phyloP scores from a whole-genome alignment of 2,888 invertebrate genomes.

The Brassicogethes aeneus region DNA sequence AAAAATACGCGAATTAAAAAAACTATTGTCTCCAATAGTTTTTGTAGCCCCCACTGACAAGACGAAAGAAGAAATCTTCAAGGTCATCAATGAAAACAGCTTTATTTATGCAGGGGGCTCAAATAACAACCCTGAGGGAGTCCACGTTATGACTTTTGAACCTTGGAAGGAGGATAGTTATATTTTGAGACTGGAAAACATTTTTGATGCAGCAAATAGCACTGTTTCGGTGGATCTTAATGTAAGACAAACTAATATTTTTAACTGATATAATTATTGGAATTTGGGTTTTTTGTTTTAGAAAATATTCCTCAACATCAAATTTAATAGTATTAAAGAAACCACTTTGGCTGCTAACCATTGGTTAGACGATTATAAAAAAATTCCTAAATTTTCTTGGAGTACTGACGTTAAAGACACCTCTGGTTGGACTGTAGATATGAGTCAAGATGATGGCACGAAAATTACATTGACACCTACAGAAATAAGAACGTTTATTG shows the following conservation, averaged over 20 bases:
- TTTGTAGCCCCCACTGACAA: neutral
- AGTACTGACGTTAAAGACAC: neutral
- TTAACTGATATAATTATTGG: too few species aligned
- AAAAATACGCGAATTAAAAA: neutral
- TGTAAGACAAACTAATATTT: too few species aligned
- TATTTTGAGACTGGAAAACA: slow-evolving; percentile 51
- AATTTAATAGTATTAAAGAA: neutral
- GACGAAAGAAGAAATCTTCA: neutral
- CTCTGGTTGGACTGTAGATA: neutral
- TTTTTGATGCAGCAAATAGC: too few species aligned
- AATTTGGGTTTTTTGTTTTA: neutral
- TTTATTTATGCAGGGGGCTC: too few species aligned
- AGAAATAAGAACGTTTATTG: slow-evolving; percentile 61
- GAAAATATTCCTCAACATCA: neutral
- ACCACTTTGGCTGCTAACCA: slow-evolving; percentile 64
- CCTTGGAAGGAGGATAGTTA: slow-evolving; percentile 46
- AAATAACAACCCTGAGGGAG: slow-evolving; percentile 39
- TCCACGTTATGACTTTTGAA: slow-evolving; percentile 51
- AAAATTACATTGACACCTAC: slow-evolving; percentile 52
- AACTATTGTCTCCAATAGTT: neutral
- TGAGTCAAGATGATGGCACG: neutral
- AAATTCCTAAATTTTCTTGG: neutral
- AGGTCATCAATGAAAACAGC: neutral
- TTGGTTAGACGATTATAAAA: slow-evolving; percentile 42
- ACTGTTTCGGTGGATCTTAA: slow-evolving; percentile 47